Percentiles rank a stretch among this genome's conserved stretches.
Conservation (phyloP, 2,797 vertebrate genomes). For the Hydrocynus forskahlii region DNA sequence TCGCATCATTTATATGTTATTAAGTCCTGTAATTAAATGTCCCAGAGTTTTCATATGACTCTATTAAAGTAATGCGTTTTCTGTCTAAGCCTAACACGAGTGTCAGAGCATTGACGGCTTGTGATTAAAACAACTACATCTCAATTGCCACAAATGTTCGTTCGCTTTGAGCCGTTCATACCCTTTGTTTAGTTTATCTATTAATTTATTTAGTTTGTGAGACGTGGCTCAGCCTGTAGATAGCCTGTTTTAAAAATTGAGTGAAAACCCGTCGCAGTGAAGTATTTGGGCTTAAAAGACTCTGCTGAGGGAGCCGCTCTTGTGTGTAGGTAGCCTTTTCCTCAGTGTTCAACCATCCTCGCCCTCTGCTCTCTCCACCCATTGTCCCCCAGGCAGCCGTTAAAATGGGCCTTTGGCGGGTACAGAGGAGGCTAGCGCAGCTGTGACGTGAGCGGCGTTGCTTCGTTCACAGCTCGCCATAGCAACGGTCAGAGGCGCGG, state of each 20-base stretch:
- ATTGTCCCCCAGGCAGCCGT: slow-evolving; percentile 75
- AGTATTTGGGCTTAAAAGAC: too few species aligned
- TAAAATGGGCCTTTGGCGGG: slow-evolving; percentile 79
- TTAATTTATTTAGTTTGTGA: slow-evolving; percentile 51
- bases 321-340: slow-evolving; percentile 25
- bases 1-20: slow-evolving; percentile 96
- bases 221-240: not conserved
- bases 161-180: slow-evolving; percentile 80
- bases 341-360: slow-evolving; percentile 69
- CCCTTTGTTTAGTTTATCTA: slow-evolving; percentile 49
- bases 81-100: slow-evolving; percentile 89
- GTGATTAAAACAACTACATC: slow-evolving; percentile 94
- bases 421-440: slow-evolving; percentile 82
- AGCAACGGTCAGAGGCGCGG: slow-evolving; percentile 89
- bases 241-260: not conserved
- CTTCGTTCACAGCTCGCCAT: slow-evolving; percentile 91
- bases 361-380: slow-evolving; percentile 70
- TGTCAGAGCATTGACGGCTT: slow-evolving; percentile 88
- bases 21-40: slow-evolving; percentile 96
- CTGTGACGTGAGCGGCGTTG: slow-evolving; percentile 91
- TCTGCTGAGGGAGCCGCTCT: slow-evolving; percentile 2
- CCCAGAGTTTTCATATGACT: slow-evolving; percentile 99
- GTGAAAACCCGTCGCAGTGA: not conserved
- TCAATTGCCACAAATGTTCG: slow-evolving; percentile 93
- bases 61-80: slow-evolving; percentile 99